Evolutionary conservation across 1,140 invertebrate species (phyloP), one percentile per base, ranked within the genome.

Genomic region (Musca vetustissima): DNA sequence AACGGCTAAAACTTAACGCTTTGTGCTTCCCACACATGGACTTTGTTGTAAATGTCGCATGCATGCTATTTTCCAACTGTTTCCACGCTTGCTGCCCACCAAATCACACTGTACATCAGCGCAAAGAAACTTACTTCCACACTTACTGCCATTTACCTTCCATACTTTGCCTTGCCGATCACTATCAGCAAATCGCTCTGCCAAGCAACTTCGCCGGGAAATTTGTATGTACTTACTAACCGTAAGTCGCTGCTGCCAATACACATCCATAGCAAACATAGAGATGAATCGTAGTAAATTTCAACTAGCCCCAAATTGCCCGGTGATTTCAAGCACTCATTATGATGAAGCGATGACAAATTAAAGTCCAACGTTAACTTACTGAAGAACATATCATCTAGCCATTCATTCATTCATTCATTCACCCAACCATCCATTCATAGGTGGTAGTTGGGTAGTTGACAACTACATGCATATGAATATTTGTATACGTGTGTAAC

Each of bases 1-100:
- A 70, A 70, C 65, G 69, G 65, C 69, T 67, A 70, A 70, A 70
- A 67, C 61, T 66, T 70, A 70, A 70, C 69, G 69, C 69, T 70
- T 59, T 52, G 55, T 67, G 65, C 69, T 67, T 70, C 69, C 65
- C 69, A 70, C 64, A 70, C 69, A 70, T 57, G 48, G 55, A 59
- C 59, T 59, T 64, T 64, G 61, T 50, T 53, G 68, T 66, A 69
- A 69, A 69, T 66, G 68, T 66, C 49, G 64, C 64, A 57, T 57
- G 68, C 64, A 66, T 69, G 68, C 53, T 43, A 66, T 69, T 69
- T 69, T 69, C 65, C 69, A 70, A 70, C 69, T 70, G 69, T 70
- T 70, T 67, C 69, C 69, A 70, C 69, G 69, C 69, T 70, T 64
- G 65, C 64, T 70, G 65, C 64, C 69, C 69, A 70, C 69, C 66